Conservation (phyloP, 1,140 invertebrate genomes). For the Amyelois transitella region DNA sequence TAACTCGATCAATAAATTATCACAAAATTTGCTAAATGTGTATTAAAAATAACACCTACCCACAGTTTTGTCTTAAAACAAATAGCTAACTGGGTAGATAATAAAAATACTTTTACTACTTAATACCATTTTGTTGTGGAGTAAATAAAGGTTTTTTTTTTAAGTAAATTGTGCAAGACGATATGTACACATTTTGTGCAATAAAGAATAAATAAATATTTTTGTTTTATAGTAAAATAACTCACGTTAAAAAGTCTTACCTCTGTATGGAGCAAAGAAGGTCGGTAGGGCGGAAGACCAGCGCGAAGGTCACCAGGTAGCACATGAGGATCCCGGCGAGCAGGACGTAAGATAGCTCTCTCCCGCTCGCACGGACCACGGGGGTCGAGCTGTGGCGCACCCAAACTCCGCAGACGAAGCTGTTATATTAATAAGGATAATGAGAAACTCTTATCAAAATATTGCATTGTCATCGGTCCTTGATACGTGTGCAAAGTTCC, state of each 20-base stretch:
- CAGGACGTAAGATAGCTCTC: slow-evolving; percentile 90
- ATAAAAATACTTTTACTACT: too few species aligned
- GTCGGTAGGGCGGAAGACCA: slow-evolving; percentile 83
- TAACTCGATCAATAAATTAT: too few species aligned
- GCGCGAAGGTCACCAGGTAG: slow-evolving; percentile 87
- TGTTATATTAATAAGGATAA: slow-evolving; percentile 14
- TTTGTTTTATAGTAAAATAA: too few species aligned
- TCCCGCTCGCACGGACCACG: slow-evolving; percentile 89
- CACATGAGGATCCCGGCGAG: slow-evolving; percentile 88
- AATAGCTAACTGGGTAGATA: too few species aligned
- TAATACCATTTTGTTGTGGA: too few species aligned
- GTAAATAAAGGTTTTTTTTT: too few species aligned
- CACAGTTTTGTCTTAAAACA: too few species aligned
- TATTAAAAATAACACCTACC: too few species aligned
- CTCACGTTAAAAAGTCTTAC: slow-evolving; percentile 54
- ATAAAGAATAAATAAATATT: neutral
- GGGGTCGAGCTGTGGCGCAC: slow-evolving; percentile 86
- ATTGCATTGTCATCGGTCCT: too few species aligned
- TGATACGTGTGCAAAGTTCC: too few species aligned
- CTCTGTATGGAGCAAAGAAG: slow-evolving; percentile 83
- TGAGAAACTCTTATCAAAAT: neutral
- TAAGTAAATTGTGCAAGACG: too few species aligned
- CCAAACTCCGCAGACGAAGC: slow-evolving; percentile 79
- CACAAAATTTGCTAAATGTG: too few species aligned
- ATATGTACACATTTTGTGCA: neutral